These are phyloP conservation scores for Protonibea diacanthus DNA, from an alignment of 2,797 vertebrate species.

Conservation along the genomic window DNA sequence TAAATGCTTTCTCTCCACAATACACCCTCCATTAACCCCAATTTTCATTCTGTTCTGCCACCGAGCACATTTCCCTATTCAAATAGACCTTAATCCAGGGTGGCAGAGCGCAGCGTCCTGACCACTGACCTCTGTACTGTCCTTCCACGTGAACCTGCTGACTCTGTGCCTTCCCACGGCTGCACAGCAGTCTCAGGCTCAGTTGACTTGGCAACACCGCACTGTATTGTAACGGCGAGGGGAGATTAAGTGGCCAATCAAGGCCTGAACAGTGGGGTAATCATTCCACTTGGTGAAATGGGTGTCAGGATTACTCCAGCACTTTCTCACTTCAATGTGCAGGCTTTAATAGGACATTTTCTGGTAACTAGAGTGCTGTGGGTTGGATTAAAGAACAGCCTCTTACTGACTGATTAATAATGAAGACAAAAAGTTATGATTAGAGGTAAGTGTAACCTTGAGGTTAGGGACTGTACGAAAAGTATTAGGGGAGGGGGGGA, in stretches of 20 bases:
- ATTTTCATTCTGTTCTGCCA: conserved; percentile 51
- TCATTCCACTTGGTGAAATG: conserved; percentile 81
- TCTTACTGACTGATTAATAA: conserved; percentile 54
- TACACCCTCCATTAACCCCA: conserved; percentile 40
- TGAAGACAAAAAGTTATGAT: conserved; percentile 29
- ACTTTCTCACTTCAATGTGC: conserved; percentile 68
- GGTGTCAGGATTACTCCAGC: conserved; percentile 67
- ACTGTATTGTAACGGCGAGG: conserved; percentile 66
- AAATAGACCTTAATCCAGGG: conserved; percentile 69
- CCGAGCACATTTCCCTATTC: conserved; percentile 69
- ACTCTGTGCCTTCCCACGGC: conserved; percentile 33
- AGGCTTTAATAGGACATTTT: conserved; percentile 62
- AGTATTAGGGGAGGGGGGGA: neutral
- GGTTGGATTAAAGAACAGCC: conserved; percentile 53
- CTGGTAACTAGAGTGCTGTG: conserved; percentile 36
- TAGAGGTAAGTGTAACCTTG: conserved; percentile 27
- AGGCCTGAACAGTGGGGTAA: conserved; percentile 77
- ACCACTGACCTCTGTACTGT: conserved; percentile 58
- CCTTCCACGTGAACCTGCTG: conserved; percentile 54
- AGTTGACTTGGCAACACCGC: conserved; percentile 77
- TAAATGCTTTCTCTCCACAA: conserved; percentile 8
- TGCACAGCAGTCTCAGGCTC: conserved; percentile 41
- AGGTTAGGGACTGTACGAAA: conserved; percentile 19
- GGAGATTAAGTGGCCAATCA: conserved; percentile 88
- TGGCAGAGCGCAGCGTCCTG: conserved; percentile 58